phyloP scores from a whole-genome alignment of 1,140 invertebrate species.

The Danaus melanippus region DNA sequence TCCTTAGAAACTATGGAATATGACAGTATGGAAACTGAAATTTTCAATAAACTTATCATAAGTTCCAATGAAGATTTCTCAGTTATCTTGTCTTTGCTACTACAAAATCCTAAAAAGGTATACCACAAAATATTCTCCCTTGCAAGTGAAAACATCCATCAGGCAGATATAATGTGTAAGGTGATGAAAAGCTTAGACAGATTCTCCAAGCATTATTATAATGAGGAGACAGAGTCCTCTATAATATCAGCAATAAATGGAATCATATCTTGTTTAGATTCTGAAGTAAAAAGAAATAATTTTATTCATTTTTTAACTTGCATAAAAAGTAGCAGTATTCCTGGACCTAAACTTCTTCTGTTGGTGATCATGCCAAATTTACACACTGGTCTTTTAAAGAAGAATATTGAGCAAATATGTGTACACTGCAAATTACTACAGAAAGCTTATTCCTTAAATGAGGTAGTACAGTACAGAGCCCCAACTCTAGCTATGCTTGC shows the following conservation, averaged over 20 bases:
- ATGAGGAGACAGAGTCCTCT: slow-evolving; percentile 44
- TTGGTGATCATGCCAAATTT: slow-evolving; percentile 56
- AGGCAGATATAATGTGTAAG: slow-evolving; percentile 45
- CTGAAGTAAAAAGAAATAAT: slow-evolving; percentile 33
- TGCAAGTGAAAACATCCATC: slow-evolving; percentile 46
- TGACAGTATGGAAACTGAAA: slow-evolving; percentile 33
- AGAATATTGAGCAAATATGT: slow-evolving; percentile 33
- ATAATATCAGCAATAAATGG: slow-evolving; percentile 34
- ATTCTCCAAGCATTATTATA: slow-evolving; percentile 49
- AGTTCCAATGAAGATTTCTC: slow-evolving; percentile 32
- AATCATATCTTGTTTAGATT: slow-evolving; percentile 31
- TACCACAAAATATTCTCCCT: slow-evolving; percentile 44
- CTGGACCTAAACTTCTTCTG: slow-evolving; percentile 40
- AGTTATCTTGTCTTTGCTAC: slow-evolving; percentile 42
- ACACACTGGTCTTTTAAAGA: slow-evolving; percentile 39
- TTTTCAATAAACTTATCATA: slow-evolving; percentile 52
- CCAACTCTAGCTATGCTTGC: slow-evolving; percentile 54
- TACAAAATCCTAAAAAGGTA: slow-evolving; percentile 49
- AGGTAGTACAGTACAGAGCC: slow-evolving; percentile 45
- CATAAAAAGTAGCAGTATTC: slow-evolving; percentile 32
- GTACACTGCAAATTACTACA: slow-evolving; percentile 39
- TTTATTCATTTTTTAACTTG: slow-evolving; percentile 42
- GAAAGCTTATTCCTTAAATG: slow-evolving; percentile 30
- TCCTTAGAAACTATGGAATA: slow-evolving; percentile 35
- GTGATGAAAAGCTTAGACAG: slow-evolving; percentile 39